These are phyloP conservation scores for Mormyrops boulengeri DNA, from an alignment of 2,797 vertebrate genomes.

Conservation along the genomic window DNA sequence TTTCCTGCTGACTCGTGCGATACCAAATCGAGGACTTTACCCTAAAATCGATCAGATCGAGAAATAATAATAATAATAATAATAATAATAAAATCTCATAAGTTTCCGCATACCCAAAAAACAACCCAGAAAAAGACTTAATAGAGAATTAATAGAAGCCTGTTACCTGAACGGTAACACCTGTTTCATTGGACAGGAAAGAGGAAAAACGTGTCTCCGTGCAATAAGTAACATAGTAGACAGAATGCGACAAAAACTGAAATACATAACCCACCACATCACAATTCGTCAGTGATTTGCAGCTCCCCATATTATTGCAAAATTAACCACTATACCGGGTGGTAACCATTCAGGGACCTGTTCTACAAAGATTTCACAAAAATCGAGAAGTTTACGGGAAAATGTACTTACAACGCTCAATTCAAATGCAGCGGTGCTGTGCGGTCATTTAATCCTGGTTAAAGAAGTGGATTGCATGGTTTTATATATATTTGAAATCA, in stretches of 20 bases:
- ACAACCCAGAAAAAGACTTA: not conserved
- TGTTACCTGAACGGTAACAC: conserved; percentile 3
- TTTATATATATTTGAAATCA: not conserved
- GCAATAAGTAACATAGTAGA: not conserved
- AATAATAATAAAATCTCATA: not conserved
- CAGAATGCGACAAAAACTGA: not conserved
- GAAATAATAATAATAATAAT: not conserved
- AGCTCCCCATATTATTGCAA: not conserved
- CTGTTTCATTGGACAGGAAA: not conserved
- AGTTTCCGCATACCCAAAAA: not conserved
- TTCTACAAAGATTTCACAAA: not conserved
- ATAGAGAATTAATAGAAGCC: not conserved
- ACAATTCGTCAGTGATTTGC: not conserved
- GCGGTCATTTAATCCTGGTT: not conserved
- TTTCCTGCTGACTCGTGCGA: not conserved
- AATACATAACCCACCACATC: not conserved
- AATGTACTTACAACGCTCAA: conserved; percentile 16
- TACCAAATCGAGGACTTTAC: not conserved
- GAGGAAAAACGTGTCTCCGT: not conserved
- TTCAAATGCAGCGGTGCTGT: not conserved
- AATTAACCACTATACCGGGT: not conserved
- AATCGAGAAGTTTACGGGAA: not conserved
- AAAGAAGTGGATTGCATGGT: not conserved
- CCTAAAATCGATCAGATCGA: not conserved
- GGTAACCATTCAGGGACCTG: not conserved